Conservation (phyloP, 1,140 invertebrate species). For the Nephila pilipes region DNA sequence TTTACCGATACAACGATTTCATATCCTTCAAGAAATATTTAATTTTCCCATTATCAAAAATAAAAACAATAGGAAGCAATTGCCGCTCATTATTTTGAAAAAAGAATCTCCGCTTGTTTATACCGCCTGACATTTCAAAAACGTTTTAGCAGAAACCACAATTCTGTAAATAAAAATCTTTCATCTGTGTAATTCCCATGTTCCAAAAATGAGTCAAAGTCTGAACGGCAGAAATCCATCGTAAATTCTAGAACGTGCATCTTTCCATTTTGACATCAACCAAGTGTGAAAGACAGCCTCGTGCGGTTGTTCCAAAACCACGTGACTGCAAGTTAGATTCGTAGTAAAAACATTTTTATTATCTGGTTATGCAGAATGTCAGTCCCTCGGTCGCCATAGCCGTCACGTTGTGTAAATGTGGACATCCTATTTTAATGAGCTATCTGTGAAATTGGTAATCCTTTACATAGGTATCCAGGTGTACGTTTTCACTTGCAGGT, state of each 20-base stretch:
- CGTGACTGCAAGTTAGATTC: background rate
- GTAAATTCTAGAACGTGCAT: background rate
- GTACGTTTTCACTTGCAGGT: background rate
- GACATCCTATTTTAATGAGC: background rate
- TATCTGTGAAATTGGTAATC: background rate
- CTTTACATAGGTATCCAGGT: background rate
- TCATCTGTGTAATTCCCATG: background rate
- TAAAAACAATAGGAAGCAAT: too few relatives aligned
- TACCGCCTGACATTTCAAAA: too few relatives aligned
- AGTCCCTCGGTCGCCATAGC: background rate
- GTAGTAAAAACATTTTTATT: background rate
- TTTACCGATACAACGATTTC: too few relatives aligned
- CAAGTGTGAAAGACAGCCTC: background rate
- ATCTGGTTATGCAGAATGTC: background rate
- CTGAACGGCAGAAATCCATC: background rate
- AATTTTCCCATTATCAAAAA: too few relatives aligned
- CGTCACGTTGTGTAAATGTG: background rate
- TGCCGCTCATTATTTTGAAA: too few relatives aligned
- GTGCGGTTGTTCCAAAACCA: background rate
- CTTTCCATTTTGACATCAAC: background rate
- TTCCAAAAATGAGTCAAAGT: background rate
- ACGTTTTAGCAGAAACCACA: too few relatives aligned
- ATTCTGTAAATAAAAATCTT: too few relatives aligned
- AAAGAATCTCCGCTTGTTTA: too few relatives aligned
- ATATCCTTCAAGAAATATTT: too few relatives aligned